Conservation (phyloP, 1,140 invertebrate species). For the Drosophila paulistorum region DNA sequence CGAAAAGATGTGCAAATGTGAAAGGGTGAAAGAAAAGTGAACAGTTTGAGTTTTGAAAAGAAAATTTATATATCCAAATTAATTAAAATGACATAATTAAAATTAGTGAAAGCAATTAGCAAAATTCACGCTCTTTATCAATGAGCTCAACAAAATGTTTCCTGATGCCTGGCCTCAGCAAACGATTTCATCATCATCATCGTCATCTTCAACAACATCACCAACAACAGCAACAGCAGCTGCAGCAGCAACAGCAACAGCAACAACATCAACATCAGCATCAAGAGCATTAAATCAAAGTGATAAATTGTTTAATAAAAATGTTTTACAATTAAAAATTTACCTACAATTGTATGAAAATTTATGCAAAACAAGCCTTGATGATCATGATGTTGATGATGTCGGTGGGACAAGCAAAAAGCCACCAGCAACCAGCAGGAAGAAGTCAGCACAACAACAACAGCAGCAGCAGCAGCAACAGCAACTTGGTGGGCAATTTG, state of each 20-base stretch:
- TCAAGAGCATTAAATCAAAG: slow-evolving; percentile 24
- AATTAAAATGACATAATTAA: not conserved
- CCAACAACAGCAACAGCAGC: slow-evolving; percentile 4
- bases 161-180: slow-evolving; percentile 58
- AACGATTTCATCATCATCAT: slow-evolving; percentile 38
- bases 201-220: slow-evolving; percentile 25
- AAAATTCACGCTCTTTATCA: slow-evolving; percentile 25
- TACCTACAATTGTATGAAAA: slow-evolving; percentile 70
- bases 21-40: not conserved
- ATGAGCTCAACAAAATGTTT: slow-evolving; percentile 76
- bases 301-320: slow-evolving; percentile 57
- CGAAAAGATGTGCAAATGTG: slow-evolving; percentile 13
- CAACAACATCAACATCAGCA: slow-evolving; percentile 28
- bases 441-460: slow-evolving; percentile 26
- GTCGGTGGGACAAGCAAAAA: slow-evolving; percentile 61
- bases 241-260: slow-evolving; percentile 26
- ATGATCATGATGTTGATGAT: slow-evolving; percentile 44
- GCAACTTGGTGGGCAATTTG: slow-evolving; percentile 68
- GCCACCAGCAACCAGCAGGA: slow-evolving; percentile 43
- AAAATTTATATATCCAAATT: not conserved
- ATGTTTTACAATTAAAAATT: slow-evolving; percentile 68
- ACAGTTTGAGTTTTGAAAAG: not conserved
- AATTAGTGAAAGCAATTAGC: slow-evolving; percentile 23
- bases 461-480: slow-evolving; percentile 34
- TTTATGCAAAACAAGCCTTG: slow-evolving; percentile 74